Evolutionary conservation across 2,797 vertebrate genomes (phyloP).

Genomic region (Geotrypetes seraphini): DNA sequence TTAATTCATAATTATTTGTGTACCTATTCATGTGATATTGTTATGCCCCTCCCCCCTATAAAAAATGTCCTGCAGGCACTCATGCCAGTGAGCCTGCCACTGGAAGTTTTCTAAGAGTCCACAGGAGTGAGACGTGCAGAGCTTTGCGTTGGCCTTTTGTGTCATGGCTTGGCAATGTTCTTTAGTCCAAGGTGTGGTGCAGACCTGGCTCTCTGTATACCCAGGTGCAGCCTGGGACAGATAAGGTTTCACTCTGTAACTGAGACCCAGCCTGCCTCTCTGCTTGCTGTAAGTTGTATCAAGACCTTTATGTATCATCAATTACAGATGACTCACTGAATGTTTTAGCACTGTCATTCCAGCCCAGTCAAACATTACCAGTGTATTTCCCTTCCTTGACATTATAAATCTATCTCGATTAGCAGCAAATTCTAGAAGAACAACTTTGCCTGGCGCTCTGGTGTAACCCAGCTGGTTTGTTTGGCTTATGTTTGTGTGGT

Average conservation of each 20-base stretch:
- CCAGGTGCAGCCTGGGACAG: neutral
- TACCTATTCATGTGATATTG: too few relatives aligned
- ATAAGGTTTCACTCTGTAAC: neutral
- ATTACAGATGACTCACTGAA: neutral
- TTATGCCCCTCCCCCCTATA: too few relatives aligned
- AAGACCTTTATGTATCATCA: neutral
- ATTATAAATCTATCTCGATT: slow-evolving; percentile 1
- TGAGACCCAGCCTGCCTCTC: too few relatives aligned
- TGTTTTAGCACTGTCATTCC: fast-evolving
- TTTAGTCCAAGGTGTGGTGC: neutral
- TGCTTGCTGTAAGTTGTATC: neutral
- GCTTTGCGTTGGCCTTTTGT: too few relatives aligned
- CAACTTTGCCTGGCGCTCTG: slow-evolving; percentile 3
- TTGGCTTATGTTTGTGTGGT: too few relatives aligned
- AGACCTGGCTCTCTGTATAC: slow-evolving; percentile 10
- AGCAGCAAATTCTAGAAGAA: slow-evolving; percentile 18
- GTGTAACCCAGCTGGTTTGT: too few relatives aligned
- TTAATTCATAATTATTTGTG: too few relatives aligned
- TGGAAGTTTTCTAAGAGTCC: too few relatives aligned
- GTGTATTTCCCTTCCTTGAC: neutral
- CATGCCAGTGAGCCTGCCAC: too few relatives aligned
- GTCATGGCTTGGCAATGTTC: slow-evolving; percentile 2
- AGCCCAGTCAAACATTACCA: neutral
- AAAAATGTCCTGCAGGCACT: too few relatives aligned
- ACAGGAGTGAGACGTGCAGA: too few relatives aligned